These are phyloP conservation scores for Chelidonichthys spinosus DNA, from an alignment of 2,797 vertebrate genomes.

Conservation along the genomic window DNA sequence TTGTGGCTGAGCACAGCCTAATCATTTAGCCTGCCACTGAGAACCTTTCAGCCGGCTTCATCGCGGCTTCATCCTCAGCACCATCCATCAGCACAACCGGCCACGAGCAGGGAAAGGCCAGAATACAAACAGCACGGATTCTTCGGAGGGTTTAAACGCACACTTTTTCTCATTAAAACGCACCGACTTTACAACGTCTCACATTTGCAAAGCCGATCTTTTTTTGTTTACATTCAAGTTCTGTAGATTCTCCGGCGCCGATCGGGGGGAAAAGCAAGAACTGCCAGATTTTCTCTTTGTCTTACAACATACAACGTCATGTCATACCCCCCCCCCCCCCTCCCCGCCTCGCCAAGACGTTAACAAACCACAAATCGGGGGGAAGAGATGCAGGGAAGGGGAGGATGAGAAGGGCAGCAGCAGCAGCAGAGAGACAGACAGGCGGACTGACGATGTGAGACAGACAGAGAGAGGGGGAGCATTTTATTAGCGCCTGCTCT, in stretches of 20 bases:
- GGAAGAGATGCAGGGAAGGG: conserved; percentile 8
- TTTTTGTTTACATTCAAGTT: neutral
- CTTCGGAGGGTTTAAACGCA: neutral
- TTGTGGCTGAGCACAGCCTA: conserved; percentile 62
- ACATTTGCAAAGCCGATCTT: neutral
- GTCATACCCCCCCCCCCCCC: neutral
- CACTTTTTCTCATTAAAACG: neutral
- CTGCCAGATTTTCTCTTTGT: neutral
- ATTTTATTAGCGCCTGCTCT: conserved; percentile 61
- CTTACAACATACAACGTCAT: neutral
- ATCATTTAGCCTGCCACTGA: conserved; percentile 66
- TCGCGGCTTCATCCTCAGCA: conserved; percentile 13
- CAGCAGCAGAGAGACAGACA: conserved; percentile 29
- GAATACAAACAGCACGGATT: neutral
- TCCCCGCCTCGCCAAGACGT: conserved; percentile 12
- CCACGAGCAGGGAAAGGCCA: neutral
- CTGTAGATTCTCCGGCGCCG: too few relatives aligned
- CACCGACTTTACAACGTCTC: neutral
- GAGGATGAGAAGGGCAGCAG: conserved; percentile 9
- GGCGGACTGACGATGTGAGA: conserved; percentile 44
- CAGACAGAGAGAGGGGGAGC: conserved; percentile 22
- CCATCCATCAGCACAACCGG: conserved; percentile 51
- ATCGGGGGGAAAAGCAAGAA: too few relatives aligned
- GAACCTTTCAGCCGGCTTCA: conserved; percentile 51
- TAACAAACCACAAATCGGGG: conserved; percentile 43